A percentile compares a stretch with the other conserved stretches of the same genome.
These are phyloP conservation scores for Ptychoptera contaminata DNA, from an alignment of 2,888 invertebrate genomes.

Conservation along the genomic window DNA sequence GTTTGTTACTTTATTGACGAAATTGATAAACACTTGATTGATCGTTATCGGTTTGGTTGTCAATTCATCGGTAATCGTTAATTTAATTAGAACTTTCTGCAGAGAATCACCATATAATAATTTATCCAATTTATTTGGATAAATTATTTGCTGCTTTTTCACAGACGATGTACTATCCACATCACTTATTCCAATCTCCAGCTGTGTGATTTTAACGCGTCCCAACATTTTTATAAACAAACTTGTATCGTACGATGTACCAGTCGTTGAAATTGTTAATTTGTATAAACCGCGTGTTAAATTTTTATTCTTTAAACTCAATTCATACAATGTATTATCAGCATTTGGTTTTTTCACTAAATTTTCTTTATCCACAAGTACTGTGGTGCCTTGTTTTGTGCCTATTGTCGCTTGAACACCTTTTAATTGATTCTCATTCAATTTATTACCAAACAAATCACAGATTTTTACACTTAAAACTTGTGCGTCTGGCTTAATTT, in stretches of 20 bases:
- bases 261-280: constrained; percentile 49
- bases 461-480: constrained; percentile 54
- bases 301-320: constrained; percentile 61
- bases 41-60: constrained; percentile 51
- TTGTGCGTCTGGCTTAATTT: constrained; percentile 60
- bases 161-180: constrained; percentile 77
- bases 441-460: constrained; percentile 56
- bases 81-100: constrained; percentile 74
- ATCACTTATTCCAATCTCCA: constrained; percentile 80
- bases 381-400: constrained; percentile 41
- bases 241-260: constrained; percentile 40
- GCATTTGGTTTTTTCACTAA: constrained; percentile 13
- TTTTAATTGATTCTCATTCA: constrained; percentile 27
- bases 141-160: constrained; percentile 53
- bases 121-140: constrained; percentile 53
- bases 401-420: constrained; percentile 15
- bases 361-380: constrained; percentile 27
- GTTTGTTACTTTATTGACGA: constrained; percentile 46
- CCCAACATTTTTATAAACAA: constrained; percentile 56
- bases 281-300: constrained; percentile 76
- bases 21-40: constrained; percentile 76
- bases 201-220: constrained; percentile 54
- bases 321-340: constrained; percentile 52
- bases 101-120: constrained; percentile 72
- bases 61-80: constrained; percentile 56